A percentile compares a stretch with the other conserved stretches of the same genome.
Conservation (phyloP, 2,113 vertebrate genomes). For the Mustelus asterias region DNA sequence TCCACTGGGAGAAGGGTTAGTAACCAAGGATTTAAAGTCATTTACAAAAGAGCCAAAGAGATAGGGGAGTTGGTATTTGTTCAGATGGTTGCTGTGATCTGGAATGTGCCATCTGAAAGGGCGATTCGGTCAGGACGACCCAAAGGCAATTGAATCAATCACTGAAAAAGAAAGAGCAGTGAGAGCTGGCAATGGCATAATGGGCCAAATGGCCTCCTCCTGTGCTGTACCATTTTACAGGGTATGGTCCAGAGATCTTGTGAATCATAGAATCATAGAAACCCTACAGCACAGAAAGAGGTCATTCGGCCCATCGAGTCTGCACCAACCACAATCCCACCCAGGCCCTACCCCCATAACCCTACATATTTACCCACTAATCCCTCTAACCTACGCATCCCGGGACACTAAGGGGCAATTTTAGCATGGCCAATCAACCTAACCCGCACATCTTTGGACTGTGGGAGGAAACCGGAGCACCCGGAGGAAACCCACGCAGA, state of each 20-base stretch:
- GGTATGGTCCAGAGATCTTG: neutral
- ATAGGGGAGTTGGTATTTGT: neutral
- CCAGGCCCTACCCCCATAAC: too few species aligned
- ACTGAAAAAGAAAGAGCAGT: neutral
- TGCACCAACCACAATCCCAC: too few species aligned
- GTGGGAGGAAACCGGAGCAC: too few species aligned
- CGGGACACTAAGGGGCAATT: too few species aligned
- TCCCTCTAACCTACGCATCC: too few species aligned
- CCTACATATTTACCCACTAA: too few species aligned
- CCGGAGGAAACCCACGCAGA: too few species aligned
- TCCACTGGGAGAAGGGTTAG: neutral
- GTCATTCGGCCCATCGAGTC: too few species aligned
- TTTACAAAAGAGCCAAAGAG: neutral
- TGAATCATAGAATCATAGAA: too few species aligned
- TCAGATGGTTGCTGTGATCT: neutral
- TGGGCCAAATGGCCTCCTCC: neutral
- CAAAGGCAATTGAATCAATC: neutral
- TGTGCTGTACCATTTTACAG: neutral
- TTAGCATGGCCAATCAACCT: too few species aligned
- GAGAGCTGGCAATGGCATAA: neutral
- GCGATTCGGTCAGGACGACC: neutral
- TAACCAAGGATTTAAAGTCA: neutral
- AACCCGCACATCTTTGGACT: too few species aligned
- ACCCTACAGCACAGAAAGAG: too few species aligned
- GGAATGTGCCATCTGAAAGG: neutral